phyloP scores from a whole-genome alignment of 2,888 invertebrate genomes.

The Seladonia tumulorum region DNA sequence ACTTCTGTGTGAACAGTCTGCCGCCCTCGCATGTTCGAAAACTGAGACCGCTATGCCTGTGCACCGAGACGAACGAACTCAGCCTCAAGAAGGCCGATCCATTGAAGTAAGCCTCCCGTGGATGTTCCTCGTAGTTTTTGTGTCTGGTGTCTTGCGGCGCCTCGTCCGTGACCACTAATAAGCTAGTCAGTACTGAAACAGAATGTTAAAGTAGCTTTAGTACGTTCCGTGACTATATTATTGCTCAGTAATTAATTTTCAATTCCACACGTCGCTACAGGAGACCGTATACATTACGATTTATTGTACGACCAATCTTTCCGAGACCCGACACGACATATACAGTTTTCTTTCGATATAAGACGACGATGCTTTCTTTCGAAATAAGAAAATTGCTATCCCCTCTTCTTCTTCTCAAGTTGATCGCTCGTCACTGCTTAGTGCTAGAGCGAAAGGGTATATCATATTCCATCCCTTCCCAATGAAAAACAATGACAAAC shows the following conservation, averaged over 20 bases:
- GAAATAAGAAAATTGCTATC: too few relatives aligned
- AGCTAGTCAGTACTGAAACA: constrained; percentile 74
- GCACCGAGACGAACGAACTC: constrained; percentile 90
- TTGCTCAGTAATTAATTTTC: neutral
- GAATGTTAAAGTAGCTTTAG: neutral
- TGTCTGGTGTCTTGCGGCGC: constrained; percentile 62
- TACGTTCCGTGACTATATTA: neutral
- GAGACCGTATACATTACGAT: neutral
- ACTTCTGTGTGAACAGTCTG: constrained; percentile 83
- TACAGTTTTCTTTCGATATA: neutral
- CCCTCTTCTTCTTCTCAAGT: too few relatives aligned
- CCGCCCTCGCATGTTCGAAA: constrained; percentile 90
- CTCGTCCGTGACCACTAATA: constrained; percentile 73
- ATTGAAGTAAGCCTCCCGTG: constrained; percentile 93
- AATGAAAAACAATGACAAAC: too few relatives aligned
- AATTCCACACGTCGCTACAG: neutral
- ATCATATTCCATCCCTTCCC: too few relatives aligned
- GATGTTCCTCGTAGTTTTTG: constrained; percentile 79
- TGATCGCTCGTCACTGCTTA: too few relatives aligned
- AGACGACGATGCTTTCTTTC: too few relatives aligned
- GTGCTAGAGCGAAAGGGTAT: too few relatives aligned
- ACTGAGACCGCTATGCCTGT: constrained; percentile 92
- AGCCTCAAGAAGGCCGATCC: constrained; percentile 91
- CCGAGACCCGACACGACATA: neutral
- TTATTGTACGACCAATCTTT: neutral